A percentile compares a stretch with the other conserved stretches of the same genome.
These are phyloP conservation scores for Meriones psammophilus DNA, from an alignment of 2,797 vertebrate genomes.

Conservation along the genomic window DNA sequence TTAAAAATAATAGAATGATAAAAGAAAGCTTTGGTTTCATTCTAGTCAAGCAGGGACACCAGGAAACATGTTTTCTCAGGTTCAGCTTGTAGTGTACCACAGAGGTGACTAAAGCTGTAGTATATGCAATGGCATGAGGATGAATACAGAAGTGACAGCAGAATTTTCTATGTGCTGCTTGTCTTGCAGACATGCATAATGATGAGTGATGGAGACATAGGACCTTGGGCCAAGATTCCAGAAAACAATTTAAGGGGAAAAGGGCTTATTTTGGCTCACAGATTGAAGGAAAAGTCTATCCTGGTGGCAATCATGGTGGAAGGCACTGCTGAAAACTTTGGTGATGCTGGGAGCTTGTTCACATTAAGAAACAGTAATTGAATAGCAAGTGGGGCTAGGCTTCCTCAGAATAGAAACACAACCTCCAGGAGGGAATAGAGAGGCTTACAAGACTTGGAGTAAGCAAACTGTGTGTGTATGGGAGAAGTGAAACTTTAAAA, in stretches of 20 bases:
- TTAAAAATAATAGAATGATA: not conserved
- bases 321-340: not conserved
- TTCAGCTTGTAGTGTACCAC: not conserved
- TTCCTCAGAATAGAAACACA: not conserved
- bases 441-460: too few species aligned
- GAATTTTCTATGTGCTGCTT: not conserved
- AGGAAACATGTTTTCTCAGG: not conserved
- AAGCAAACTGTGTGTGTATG: not conserved
- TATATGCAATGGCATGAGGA: not conserved
- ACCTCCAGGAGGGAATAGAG: not conserved
- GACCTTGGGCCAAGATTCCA: not conserved
- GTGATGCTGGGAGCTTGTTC: not conserved
- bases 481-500: not conserved
- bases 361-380: not conserved
- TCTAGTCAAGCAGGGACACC: not conserved
- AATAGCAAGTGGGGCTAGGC: not conserved
- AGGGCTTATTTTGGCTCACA: not conserved
- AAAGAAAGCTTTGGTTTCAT: not conserved
- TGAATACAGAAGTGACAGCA: not conserved
- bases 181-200: not conserved
- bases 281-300: not conserved
- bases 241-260: not conserved
- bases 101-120: not conserved
- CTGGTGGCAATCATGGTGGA: not conserved
- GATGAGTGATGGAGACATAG: not conserved